phyloP scores from a whole-genome alignment of 2,888 invertebrate genomes.

The Aquatica leii region DNA sequence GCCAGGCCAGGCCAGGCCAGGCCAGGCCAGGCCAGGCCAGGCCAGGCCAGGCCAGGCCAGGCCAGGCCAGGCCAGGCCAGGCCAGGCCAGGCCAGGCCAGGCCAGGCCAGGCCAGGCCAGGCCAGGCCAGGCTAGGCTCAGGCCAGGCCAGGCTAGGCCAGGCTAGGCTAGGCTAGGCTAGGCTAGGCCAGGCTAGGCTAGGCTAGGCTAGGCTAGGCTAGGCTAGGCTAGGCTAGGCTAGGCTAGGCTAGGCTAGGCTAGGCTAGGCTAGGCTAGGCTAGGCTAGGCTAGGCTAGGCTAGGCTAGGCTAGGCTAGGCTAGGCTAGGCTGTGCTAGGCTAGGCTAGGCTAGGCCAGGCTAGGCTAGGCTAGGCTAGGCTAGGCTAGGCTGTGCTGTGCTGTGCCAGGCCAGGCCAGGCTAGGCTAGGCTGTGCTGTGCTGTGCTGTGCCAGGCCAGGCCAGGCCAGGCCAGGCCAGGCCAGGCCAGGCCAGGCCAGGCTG shows the following conservation, averaged over 20 bases:
- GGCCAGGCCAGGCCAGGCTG: no score
- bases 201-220: neutral
- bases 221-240: neutral
- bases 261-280: neutral
- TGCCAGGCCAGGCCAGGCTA: no score
- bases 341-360: neutral
- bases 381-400: no score
- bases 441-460: no score
- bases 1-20: constrained; percentile 3
- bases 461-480: neutral
- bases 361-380: neutral
- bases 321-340: no score
- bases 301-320: neutral
- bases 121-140: neutral
- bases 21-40: neutral
- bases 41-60: neutral
- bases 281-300: neutral
- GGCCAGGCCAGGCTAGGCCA: neutral
- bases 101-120: neutral
- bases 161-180: neutral
- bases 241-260: neutral
- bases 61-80: neutral
- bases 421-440: no score
- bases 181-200: neutral
- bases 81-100: neutral